Percentiles rank a stretch among this genome's conserved stretches.
phyloP scores from a whole-genome alignment of 2,113 vertebrate species.

The Macaca fascicularis region T2T-MFA8v1.1 NC_088386.1:16022501-16023000 shows the following conservation, averaged over 20 bases:
- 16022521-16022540: neutral
- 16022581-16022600: neutral
- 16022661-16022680: neutral
- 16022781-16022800: neutral
- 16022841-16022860: neutral
- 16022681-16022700: neutral
- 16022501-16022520: neutral
- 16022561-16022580: neutral
- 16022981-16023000: neutral
- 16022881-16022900: neutral
- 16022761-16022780: neutral
- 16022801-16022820: neutral
- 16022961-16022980: neutral
- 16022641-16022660: neutral
- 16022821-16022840: neutral
- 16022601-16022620: neutral
- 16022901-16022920: neutral
- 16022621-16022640: neutral
- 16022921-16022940: neutral
- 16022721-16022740: neutral
- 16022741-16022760: neutral
- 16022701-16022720: neutral
- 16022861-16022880: neutral
- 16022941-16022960: neutral
- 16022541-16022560: neutral